Conservation (phyloP, 1,140 invertebrate species). For the Drosophila gunungcola region DNA sequence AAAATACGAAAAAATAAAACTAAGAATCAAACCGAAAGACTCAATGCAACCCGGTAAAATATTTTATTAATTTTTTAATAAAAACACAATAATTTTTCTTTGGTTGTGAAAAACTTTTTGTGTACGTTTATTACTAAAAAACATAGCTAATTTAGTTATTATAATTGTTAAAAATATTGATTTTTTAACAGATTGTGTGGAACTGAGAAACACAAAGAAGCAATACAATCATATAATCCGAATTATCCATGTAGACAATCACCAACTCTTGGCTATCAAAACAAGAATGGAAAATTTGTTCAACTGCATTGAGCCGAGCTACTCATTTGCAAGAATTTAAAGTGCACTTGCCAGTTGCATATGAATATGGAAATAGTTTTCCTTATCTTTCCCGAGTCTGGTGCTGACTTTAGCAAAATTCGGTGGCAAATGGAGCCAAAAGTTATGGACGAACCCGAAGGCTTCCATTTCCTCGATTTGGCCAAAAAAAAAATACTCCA, state of each 20-base stretch:
- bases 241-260: background rate
- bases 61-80: no score
- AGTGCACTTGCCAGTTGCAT: slow-evolving; percentile 80
- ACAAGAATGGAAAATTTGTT: slow-evolving; percentile 8
- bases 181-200: no score
- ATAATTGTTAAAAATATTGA: no score
- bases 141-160: no score
- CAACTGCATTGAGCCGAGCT: slow-evolving; percentile 44
- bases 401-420: slow-evolving; percentile 40
- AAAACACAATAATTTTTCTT: no score
- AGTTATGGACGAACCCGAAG: slow-evolving; percentile 60
- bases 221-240: no score
- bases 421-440: slow-evolving; percentile 69
- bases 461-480: slow-evolving; percentile 49
- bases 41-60: no score
- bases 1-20: no score
- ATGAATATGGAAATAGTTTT: slow-evolving; percentile 64
- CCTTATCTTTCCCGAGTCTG: slow-evolving; percentile 55
- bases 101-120: no score
- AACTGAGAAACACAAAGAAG: no score
- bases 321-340: slow-evolving; percentile 84
- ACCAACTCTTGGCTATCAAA: slow-evolving; percentile 40
- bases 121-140: no score
- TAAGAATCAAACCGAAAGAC: no score
- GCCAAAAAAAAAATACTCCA: background rate